phyloP scores from a whole-genome alignment of 2,113 vertebrate species.

The Nyctibius bracteatus region DNA sequence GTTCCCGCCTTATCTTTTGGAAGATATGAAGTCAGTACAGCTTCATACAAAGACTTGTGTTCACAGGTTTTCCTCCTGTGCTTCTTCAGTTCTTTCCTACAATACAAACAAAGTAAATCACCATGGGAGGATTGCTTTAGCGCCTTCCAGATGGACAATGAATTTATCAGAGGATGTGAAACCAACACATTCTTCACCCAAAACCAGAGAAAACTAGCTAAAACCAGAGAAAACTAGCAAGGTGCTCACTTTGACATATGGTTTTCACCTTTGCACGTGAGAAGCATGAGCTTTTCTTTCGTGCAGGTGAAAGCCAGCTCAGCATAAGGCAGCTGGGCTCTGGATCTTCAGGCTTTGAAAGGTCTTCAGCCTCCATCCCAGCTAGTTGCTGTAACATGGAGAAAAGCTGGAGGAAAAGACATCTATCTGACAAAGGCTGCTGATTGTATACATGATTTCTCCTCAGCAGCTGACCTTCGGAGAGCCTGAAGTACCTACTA shows the following conservation, averaged over 20 bases:
- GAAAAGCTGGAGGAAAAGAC: background rate
- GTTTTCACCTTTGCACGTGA: rapidly evolving
- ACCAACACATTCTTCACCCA: background rate
- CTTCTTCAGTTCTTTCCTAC: background rate
- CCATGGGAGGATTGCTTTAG: background rate
- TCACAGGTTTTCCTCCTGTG: background rate
- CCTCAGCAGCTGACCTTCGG: background rate
- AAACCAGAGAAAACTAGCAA: background rate
- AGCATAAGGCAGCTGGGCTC: background rate
- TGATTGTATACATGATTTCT: rapidly evolving
- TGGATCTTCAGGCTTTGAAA: background rate
- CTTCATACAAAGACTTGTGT: background rate
- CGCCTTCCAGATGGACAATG: background rate
- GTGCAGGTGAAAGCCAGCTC: background rate
- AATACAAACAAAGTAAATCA: background rate
- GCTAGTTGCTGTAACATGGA: background rate
- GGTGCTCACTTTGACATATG: background rate
- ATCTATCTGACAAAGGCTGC: background rate
- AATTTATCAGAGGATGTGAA: background rate
- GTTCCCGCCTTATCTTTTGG: background rate
- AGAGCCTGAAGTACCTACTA: background rate
- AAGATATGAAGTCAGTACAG: background rate
- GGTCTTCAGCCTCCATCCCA: background rate
- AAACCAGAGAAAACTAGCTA: background rate
- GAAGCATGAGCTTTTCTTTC: background rate